Conservation (phyloP, 2,797 vertebrate genomes). For the Scarus forsteni region DNA sequence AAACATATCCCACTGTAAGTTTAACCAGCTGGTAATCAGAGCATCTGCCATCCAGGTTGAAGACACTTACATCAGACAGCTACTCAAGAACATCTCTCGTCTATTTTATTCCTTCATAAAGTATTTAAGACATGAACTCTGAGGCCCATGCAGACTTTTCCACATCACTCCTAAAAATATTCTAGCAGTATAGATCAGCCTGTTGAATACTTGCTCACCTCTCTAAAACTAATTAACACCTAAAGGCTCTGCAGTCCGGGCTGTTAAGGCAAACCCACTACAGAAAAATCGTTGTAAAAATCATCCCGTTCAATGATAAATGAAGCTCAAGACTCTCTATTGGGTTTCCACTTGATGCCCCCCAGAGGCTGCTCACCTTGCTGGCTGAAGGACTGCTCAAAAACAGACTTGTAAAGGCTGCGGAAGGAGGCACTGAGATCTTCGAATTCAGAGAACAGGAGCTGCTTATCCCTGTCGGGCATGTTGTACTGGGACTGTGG, state of each 20-base stretch:
- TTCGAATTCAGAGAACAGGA: slow-evolving; percentile 94
- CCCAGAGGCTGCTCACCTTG: slow-evolving; percentile 85
- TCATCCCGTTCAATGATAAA: slow-evolving; percentile 55
- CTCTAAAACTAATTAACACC: slow-evolving; percentile 64
- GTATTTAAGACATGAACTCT: slow-evolving; percentile 57
- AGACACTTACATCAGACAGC: too few species aligned
- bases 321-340: slow-evolving; percentile 47
- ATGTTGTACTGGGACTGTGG: slow-evolving; percentile 91
- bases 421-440: slow-evolving; percentile 97
- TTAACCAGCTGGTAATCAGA: too few species aligned
- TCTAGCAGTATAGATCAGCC: slow-evolving; percentile 34
- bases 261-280: slow-evolving; percentile 61
- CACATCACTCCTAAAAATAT: slow-evolving; percentile 31
- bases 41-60: too few species aligned
- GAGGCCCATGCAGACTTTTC: slow-evolving; percentile 20
- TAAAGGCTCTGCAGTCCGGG: slow-evolving; percentile 57
- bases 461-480: slow-evolving; percentile 91
- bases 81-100: background rate
- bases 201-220: slow-evolving; percentile 63
- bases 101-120: slow-evolving; percentile 49
- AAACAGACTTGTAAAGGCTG: slow-evolving; percentile 96
- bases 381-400: slow-evolving; percentile 94
- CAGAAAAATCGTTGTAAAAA: slow-evolving; percentile 60
- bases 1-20: too few species aligned
- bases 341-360: slow-evolving; percentile 58